Evolutionary conservation across 2,888 invertebrate genomes (phyloP).

Genomic region (Cylloceria caligata): DNA sequence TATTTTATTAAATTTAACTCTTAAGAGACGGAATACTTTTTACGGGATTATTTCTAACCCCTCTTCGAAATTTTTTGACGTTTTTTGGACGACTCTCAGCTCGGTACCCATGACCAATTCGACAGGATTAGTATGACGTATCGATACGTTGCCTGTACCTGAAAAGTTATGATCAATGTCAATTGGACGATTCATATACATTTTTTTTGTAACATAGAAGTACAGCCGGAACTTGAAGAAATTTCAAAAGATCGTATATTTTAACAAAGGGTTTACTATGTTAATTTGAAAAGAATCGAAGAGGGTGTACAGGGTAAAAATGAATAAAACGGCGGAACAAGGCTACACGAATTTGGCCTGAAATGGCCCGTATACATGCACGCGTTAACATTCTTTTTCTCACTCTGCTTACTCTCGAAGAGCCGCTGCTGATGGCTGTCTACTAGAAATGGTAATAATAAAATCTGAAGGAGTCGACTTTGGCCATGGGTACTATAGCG

Average conservation of each 20-base stretch:
- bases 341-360: neutral
- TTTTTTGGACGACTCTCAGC: too few relatives aligned
- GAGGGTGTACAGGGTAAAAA: too few relatives aligned
- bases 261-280: too few relatives aligned
- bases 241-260: neutral
- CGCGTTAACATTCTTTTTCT: constrained; percentile 22
- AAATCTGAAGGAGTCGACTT: constrained; percentile 78
- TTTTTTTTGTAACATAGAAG: neutral
- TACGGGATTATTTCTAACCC: too few relatives aligned
- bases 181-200: neutral
- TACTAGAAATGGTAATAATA: constrained; percentile 82
- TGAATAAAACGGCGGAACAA: too few relatives aligned
- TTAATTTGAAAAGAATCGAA: too few relatives aligned
- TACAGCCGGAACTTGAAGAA: neutral
- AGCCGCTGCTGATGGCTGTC: constrained; percentile 70
- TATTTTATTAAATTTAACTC: too few relatives aligned
- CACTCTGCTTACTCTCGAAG: constrained; percentile 34
- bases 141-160: too few relatives aligned
- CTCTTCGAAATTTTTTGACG: too few relatives aligned
- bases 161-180: too few relatives aligned
- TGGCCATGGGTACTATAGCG: constrained; percentile 59
- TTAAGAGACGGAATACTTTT: too few relatives aligned
- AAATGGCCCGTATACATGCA: neutral
- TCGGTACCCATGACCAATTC: too few relatives aligned
- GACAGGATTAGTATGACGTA: neutral